These are phyloP conservation scores for Pseudoips prasinana DNA, from an alignment of 2,888 invertebrate genomes.

Conservation along the genomic window DNA sequence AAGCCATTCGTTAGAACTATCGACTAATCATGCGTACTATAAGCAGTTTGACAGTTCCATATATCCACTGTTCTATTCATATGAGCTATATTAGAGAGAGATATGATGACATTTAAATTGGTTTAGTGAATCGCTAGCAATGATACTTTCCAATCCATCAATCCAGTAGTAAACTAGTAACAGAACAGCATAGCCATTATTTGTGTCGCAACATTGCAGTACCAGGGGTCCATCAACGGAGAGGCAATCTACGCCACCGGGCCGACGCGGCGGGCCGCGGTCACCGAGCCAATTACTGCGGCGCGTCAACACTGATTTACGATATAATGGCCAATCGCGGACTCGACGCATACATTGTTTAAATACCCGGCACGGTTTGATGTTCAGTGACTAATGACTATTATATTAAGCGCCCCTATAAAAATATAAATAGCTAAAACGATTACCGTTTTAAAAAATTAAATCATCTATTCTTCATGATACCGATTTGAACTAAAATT, in stretches of 20 bases:
- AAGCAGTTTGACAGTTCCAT: too few relatives aligned
- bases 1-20: too few relatives aligned
- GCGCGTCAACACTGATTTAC: constrained; percentile 75
- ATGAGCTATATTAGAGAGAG: too few relatives aligned
- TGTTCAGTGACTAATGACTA: constrained; percentile 29
- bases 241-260: constrained; percentile 46
- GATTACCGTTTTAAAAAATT: background rate
- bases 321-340: constrained; percentile 63
- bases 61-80: too few relatives aligned
- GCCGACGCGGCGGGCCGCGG: constrained; percentile 33
- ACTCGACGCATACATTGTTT: constrained; percentile 68
- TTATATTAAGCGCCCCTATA: constrained; percentile 24
- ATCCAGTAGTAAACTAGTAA: too few relatives aligned
- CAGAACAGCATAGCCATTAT: too few relatives aligned
- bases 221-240: constrained; percentile 59
- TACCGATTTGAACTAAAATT: too few relatives aligned
- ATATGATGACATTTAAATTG: too few relatives aligned
- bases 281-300: constrained; percentile 62
- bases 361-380: constrained; percentile 46
- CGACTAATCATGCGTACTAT: too few relatives aligned
- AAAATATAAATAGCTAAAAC: constrained; percentile 9
- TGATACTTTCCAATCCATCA: too few relatives aligned
- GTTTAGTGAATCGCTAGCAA: too few relatives aligned
- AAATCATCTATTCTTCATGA: too few relatives aligned
- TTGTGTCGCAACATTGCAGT: constrained; percentile 44